These are phyloP conservation scores for Trididemnum clinides DNA, from an alignment of 23 tunicate genomes.

Conservation along the genomic window DNA sequence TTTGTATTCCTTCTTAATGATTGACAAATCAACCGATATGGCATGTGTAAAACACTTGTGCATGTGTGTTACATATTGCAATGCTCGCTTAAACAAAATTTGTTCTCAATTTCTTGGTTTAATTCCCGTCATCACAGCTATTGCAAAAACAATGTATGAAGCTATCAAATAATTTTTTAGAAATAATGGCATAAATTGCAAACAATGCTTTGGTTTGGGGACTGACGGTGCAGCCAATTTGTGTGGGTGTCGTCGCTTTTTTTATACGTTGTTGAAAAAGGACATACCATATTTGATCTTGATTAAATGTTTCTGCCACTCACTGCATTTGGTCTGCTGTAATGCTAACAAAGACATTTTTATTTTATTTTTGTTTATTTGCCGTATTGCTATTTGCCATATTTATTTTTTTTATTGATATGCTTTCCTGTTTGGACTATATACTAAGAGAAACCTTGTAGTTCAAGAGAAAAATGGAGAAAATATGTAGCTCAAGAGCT, in stretches of 20 bases:
- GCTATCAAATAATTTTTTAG: background rate
- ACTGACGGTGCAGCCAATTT: slow-evolving; percentile 2
- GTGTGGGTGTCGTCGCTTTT: background rate
- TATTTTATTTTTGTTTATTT: too few species aligned
- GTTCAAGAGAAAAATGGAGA: background rate
- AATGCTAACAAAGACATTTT: background rate
- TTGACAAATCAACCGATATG: background rate
- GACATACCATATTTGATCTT: background rate
- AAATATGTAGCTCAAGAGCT: background rate
- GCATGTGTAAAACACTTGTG: background rate
- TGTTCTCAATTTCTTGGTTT: background rate
- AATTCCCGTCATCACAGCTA: background rate
- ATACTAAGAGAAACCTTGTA: background rate
- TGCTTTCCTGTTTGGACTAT: background rate
- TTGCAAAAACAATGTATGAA: background rate
- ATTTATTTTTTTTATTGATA: too few species aligned
- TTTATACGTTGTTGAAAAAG: background rate
- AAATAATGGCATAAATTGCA: background rate
- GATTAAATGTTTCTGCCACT: background rate
- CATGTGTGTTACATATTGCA: background rate
- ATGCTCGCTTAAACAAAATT: background rate
- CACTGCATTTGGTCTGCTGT: background rate
- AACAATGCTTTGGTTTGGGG: background rate
- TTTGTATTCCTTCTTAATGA: background rate
- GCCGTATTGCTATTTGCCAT: too few species aligned